phyloP scores from a whole-genome alignment of 2,113 vertebrate genomes.

The Serinus canaria region DNA sequence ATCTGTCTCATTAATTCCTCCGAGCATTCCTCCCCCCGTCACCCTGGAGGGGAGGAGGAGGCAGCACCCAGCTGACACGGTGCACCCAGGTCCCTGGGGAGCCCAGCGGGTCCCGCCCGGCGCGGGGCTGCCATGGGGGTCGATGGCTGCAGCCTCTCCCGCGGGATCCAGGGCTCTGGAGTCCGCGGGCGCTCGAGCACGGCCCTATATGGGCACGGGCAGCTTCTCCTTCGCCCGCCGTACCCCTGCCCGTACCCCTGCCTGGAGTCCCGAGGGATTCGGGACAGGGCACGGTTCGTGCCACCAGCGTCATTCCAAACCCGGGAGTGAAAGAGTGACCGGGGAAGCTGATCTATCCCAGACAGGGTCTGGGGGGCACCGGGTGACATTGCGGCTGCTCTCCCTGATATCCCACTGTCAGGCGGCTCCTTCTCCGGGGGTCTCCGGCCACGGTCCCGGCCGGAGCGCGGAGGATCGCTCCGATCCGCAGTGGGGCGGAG shows the following conservation, averaged over 20 bases:
- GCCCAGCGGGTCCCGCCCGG: not conserved
- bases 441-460: not conserved
- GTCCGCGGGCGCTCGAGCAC: not conserved
- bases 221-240: not conserved
- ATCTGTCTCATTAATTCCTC: conserved; percentile 65
- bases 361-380: not conserved
- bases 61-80: not conserved
- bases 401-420: not conserved
- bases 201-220: not conserved
- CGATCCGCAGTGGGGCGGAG: not conserved
- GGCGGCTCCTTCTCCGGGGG: not conserved
- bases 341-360: not conserved
- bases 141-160: not conserved
- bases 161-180: not conserved
- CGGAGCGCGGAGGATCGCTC: not conserved
- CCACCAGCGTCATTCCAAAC: not conserved
- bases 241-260: not conserved
- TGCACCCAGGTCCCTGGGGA: not conserved
- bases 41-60: not conserved
- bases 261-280: not conserved
- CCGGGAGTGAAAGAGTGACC: not conserved
- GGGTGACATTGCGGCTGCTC: not conserved
- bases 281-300: not conserved
- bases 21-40: conserved; percentile 40
- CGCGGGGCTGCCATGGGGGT: not conserved